These are phyloP conservation scores for Euschistus heros DNA, from an alignment of 1,140 invertebrate species.

Conservation along the genomic window DNA sequence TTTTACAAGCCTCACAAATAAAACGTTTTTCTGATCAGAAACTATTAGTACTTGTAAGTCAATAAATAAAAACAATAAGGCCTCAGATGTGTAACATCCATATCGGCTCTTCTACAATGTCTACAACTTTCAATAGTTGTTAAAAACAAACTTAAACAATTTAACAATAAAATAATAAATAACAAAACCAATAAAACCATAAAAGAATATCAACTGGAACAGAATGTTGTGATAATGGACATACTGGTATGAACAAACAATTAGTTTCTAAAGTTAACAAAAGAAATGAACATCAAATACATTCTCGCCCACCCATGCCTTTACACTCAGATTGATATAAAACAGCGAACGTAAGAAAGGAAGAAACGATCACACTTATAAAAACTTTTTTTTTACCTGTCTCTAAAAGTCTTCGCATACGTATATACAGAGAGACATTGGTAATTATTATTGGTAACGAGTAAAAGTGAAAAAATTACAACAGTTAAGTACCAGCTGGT, in stretches of 20 bases:
- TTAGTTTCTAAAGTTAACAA: slow-evolving; percentile 15
- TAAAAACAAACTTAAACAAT: slow-evolving; percentile 18
- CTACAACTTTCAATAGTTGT: background rate
- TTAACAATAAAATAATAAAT: slow-evolving; percentile 11
- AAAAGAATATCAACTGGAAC: slow-evolving; percentile 25
- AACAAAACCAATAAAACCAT: slow-evolving; percentile 25
- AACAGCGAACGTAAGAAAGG: slow-evolving; percentile 9
- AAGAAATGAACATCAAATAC: slow-evolving; percentile 21
- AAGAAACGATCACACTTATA: slow-evolving; percentile 20
- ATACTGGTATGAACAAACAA: slow-evolving; percentile 24
- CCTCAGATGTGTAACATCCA: slow-evolving; percentile 16
- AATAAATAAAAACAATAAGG: background rate
- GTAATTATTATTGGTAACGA: slow-evolving; percentile 27
- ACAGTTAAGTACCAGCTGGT: slow-evolving; percentile 28
- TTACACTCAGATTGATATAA: slow-evolving; percentile 23
- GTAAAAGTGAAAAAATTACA: slow-evolving; percentile 26
- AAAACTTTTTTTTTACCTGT: slow-evolving; percentile 17
- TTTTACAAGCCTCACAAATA: background rate
- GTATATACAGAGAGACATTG: slow-evolving; percentile 26
- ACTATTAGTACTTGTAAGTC: background rate
- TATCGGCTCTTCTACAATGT: slow-evolving; percentile 24
- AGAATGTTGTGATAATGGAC: slow-evolving; percentile 21
- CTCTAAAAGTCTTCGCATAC: slow-evolving; percentile 21
- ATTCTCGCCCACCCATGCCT: slow-evolving; percentile 22
- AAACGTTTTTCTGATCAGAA: background rate